Conservation (phyloP, 2,113 vertebrate genomes). For the Oryzias curvinotus region DNA sequence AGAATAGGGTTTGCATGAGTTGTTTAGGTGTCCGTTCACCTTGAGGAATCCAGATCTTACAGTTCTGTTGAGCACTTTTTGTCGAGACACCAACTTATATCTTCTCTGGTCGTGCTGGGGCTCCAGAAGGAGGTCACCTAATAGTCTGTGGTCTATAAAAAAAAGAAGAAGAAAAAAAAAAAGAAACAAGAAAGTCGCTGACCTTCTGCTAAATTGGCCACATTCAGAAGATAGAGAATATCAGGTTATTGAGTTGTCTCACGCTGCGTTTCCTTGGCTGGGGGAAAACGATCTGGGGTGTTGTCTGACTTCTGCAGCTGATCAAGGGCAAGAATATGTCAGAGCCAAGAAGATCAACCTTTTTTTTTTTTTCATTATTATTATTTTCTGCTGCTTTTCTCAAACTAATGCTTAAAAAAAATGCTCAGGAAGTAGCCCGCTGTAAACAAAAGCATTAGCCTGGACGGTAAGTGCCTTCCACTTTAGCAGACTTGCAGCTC, state of each 20-base stretch:
- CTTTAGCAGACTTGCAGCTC: conserved; percentile 30
- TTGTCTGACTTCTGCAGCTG: conserved; percentile 71
- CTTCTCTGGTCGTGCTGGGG: conserved; percentile 69
- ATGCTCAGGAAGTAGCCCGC: conserved; percentile 31
- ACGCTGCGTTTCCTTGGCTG: conserved; percentile 77
- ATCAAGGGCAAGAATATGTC: conserved; percentile 76
- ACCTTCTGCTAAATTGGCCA: conserved; percentile 80
- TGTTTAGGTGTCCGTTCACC: conserved; percentile 73
- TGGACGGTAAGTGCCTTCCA: conserved; percentile 45
- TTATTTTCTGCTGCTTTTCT: conserved; percentile 18
- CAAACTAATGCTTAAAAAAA: conserved; percentile 56
- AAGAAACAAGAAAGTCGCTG: conserved; percentile 62
- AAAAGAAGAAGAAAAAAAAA: conserved; percentile 51
- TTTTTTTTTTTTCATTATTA: conserved; percentile 4
- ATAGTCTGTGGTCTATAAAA: conserved; percentile 74
- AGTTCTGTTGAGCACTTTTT: conserved; percentile 69
- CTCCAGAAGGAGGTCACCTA: conserved; percentile 77
- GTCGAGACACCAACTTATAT: conserved; percentile 51
- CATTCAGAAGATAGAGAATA: conserved; percentile 78
- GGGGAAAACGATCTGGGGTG: conserved; percentile 72
- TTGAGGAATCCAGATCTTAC: conserved; percentile 71
- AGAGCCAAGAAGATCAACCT: conserved; percentile 56
- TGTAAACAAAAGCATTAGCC: conserved; percentile 58
- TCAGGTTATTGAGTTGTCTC: conserved; percentile 82
- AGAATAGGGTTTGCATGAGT: conserved; percentile 57